Evolutionary conservation across 2,797 vertebrate species (phyloP).

Genomic region (Coregonus sp.): DNA sequence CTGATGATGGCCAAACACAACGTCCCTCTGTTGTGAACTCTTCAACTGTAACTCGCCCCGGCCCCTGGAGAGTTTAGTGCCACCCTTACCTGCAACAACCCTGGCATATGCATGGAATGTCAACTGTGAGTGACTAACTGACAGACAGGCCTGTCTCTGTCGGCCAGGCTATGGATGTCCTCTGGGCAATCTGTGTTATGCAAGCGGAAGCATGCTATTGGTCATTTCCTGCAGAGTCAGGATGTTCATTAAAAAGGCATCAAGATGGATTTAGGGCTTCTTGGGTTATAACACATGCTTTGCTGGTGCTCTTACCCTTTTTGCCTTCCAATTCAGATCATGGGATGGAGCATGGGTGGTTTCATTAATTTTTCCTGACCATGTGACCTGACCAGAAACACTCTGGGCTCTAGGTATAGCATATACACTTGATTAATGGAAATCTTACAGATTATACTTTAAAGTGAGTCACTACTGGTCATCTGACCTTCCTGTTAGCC

Average conservation of each 20-base stretch:
- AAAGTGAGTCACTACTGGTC: too few species aligned
- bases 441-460: too few species aligned
- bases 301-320: background rate
- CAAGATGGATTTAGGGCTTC: background rate
- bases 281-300: background rate
- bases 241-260: background rate
- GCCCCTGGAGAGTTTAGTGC: too few species aligned
- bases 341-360: background rate
- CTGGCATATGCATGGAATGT: background rate
- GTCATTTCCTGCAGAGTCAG: constrained; percentile 3
- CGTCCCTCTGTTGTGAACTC: too few species aligned
- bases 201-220: background rate
- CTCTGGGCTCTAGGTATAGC: background rate
- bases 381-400: background rate
- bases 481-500: too few species aligned
- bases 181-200: background rate
- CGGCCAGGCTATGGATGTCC: background rate
- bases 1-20: too few species aligned
- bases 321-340: background rate
- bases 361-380: background rate
- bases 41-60: too few species aligned
- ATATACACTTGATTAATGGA: too few species aligned
- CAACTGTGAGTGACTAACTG: background rate
- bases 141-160: background rate
- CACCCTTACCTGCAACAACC: background rate